Evolutionary conservation across 1,140 invertebrate genomes (phyloP), one percentile per base, ranked within the genome.

Genomic region (Portunus trituberculatus): DNA sequence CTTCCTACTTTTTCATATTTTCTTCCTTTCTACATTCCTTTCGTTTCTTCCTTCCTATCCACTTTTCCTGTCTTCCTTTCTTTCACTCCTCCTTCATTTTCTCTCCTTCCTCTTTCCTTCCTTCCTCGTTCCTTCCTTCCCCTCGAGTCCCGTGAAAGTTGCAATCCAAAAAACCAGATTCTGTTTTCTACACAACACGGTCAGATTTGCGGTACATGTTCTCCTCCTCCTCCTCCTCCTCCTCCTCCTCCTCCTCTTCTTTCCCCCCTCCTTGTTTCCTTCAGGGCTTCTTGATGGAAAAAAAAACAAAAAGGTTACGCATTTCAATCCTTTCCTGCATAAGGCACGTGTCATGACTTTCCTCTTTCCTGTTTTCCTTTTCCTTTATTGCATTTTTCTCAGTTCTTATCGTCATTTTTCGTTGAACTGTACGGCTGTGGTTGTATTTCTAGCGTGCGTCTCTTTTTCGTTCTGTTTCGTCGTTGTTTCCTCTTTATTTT

Each of bases 251-350:
- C 46, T 25, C 87, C 39, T 89, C 87, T 4, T 45, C 29, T 32
- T 32, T 32, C 87, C 32, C 87, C 31, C 31, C 31, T 45, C 32
- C 46, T 89, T 45, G 32, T 12, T 89, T 45, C 87, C 52, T 59
- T 10, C 52, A 59, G 52, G 10, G 52, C 52, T 59, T 59, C 52
- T 59, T 59, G 16, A 59, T 59, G 52, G 0, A 59, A 59, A 59
- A 59, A 59, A 12, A 52, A 7, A 52, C 6, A 14, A 52, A 59
- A 31, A 4, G 20, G 32, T 46, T 45, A 29, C 31, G 25, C 87
- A 45, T 89, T 86, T 86, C 83, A 29, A 14, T 86, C 83, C n/a
- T 86, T 86, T 39, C 83, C 39, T 89, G 25, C 28, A 45, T 45
- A 32, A 29, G 25, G 25, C 32, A 45, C 46, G 32, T 45, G 25